phyloP scores from a whole-genome alignment of 1,140 invertebrate genomes.

The Rhynchophorus ferrugineus region DNA sequence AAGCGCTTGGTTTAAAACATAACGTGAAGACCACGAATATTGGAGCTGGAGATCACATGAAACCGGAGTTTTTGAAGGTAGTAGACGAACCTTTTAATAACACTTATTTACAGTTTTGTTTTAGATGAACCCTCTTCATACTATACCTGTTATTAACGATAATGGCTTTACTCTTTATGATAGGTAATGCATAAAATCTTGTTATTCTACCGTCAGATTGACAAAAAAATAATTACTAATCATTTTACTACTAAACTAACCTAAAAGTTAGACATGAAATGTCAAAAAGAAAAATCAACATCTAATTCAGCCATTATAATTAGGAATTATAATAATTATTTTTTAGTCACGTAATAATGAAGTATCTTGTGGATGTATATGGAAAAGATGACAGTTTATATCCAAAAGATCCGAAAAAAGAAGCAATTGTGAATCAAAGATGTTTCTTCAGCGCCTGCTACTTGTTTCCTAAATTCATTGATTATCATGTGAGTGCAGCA shows the following conservation, averaged over 20 bases:
- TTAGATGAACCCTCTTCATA: constrained; percentile 43
- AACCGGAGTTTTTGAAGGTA: constrained; percentile 45
- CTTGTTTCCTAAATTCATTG: constrained; percentile 38
- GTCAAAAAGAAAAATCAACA: too few relatives aligned
- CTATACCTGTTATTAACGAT: constrained; percentile 30
- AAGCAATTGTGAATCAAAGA: constrained; percentile 43
- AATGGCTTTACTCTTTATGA: constrained; percentile 29
- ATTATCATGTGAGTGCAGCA: constrained; percentile 29
- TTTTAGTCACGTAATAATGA: constrained; percentile 42
- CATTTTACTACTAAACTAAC: too few relatives aligned
- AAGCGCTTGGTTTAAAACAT: constrained; percentile 43
- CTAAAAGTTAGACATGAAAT: too few relatives aligned
- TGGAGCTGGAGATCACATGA: constrained; percentile 40
- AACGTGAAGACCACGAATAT: constrained; percentile 44
- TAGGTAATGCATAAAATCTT: constrained; percentile 33
- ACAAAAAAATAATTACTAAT: too few relatives aligned
- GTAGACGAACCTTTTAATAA: neutral
- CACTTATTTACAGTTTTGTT: constrained; percentile 9
- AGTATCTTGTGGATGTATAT: constrained; percentile 46
- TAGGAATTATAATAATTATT: too few relatives aligned
- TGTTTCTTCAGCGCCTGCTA: constrained; percentile 44
- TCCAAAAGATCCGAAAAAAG: constrained; percentile 43
- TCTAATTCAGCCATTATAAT: too few relatives aligned
- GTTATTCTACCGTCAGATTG: too few relatives aligned
- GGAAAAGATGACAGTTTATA: constrained; percentile 44